These are phyloP conservation scores for Serilophus lunatus DNA, from an alignment of 2,113 vertebrate genomes.

Conservation along the genomic window DNA sequence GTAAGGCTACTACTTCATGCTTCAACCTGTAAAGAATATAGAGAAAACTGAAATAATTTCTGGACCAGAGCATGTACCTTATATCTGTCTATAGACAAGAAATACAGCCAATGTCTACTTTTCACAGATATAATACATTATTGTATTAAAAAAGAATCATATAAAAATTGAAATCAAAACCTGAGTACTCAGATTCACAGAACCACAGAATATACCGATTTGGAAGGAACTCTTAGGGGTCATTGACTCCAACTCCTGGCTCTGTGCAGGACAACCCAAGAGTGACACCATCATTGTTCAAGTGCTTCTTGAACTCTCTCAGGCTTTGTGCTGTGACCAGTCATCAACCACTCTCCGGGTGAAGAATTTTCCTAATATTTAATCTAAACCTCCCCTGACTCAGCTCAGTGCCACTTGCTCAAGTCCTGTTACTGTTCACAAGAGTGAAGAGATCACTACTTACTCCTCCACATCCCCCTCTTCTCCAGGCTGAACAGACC, in stretches of 20 bases:
- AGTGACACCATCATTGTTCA: neutral
- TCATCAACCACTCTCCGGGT: no score
- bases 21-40: neutral
- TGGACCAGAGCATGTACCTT: neutral
- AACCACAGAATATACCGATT: neutral
- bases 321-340: neutral
- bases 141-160: neutral
- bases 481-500: neutral
- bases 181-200: neutral
- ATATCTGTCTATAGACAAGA: neutral
- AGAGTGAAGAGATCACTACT: neutral
- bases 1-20: neutral
- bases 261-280: neutral
- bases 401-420: neutral
- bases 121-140: neutral
- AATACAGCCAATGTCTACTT: neutral
- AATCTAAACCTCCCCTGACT: neutral
- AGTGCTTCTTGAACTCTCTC: neutral
- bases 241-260: neutral
- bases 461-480: neutral
- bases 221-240: neutral
- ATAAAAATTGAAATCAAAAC: neutral
- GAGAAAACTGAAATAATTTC: neutral
- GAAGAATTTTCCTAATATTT: neutral
- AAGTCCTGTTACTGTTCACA: neutral